Percentiles rank a stretch among this genome's conserved stretches.
phyloP scores from a whole-genome alignment of 2,797 vertebrate species.

The Iguana delicatissima region DNA sequence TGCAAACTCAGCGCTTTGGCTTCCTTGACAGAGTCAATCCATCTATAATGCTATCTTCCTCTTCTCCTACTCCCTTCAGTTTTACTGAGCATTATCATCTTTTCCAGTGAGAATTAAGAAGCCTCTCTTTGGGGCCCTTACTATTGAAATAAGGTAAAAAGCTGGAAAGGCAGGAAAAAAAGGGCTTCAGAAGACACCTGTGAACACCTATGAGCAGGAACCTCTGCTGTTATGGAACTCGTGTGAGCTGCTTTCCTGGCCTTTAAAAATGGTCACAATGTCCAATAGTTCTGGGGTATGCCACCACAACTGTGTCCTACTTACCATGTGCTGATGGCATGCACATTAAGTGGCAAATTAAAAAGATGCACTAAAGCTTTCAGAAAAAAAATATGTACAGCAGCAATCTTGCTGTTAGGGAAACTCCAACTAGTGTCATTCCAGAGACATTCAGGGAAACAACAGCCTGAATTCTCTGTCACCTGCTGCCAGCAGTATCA shows the following conservation, averaged over 20 bases:
- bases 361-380: background rate
- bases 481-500: background rate
- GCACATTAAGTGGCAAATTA: background rate
- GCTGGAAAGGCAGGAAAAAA: background rate
- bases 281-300: background rate
- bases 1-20: too few relatives aligned
- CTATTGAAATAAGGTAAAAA: background rate
- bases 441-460: background rate
- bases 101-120: background rate
- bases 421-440: background rate
- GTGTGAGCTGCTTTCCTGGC: background rate
- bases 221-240: background rate
- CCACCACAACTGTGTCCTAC: background rate
- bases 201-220: background rate
- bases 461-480: background rate
- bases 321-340: background rate
- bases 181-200: background rate
- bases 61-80: too few relatives aligned
- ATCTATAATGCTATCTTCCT: too few relatives aligned
- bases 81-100: too few relatives aligned
- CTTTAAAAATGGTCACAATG: background rate
- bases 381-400: background rate
- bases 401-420: background rate
- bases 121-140: background rate
- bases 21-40: too few relatives aligned